Evolutionary conservation across 2,888 invertebrate genomes (phyloP), one percentile per base, ranked within the genome.

Genomic region (Iphiclides podalirius): DNA sequence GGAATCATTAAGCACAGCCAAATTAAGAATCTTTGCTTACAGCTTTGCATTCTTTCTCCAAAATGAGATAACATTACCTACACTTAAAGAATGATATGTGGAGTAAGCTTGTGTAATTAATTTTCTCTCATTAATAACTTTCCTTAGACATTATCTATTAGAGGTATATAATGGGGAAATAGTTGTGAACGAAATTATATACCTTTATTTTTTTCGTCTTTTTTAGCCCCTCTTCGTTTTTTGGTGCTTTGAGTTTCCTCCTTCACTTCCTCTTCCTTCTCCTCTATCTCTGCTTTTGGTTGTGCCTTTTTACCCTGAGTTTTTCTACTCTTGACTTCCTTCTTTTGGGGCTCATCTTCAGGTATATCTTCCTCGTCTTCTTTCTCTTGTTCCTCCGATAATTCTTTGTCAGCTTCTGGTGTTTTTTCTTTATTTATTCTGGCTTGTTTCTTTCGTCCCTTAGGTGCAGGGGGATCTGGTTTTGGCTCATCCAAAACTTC

Each of bases 201-300:
- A 72, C 77, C 76, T 68, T 78, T 76, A 51, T 63, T 73, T 61
- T 79, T 79, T 23, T 68, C 76, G 58, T 75, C 81, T 60, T 75
- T 79, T 59, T 79, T 82, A 51, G 58, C 63, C 16, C 64, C 66
- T 61, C 76, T 83, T 43, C 67, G 65, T 56, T 76, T 84, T 56
- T 78, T 86, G 6, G 69, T 56, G 8, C 67, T 64, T 35, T 72
- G 61, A 9, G 46, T 44, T 38, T 60, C 70, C 14, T 72, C 72
- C 36, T 58, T 60, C 17, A 52, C 33, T 33, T 69, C 71, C 26
- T 69, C 74, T 11, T 73, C 72, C 9, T 67, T 66, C 4, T 74
- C 75, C 4, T 69, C 70, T 13, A 53, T 57, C 13, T 72, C 77
- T 14, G 77, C 78, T 70, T 83, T 85, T 50, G 68, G 54, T 54